phyloP scores from a whole-genome alignment of 2,888 invertebrate species.

The Eledona agricola region DNA sequence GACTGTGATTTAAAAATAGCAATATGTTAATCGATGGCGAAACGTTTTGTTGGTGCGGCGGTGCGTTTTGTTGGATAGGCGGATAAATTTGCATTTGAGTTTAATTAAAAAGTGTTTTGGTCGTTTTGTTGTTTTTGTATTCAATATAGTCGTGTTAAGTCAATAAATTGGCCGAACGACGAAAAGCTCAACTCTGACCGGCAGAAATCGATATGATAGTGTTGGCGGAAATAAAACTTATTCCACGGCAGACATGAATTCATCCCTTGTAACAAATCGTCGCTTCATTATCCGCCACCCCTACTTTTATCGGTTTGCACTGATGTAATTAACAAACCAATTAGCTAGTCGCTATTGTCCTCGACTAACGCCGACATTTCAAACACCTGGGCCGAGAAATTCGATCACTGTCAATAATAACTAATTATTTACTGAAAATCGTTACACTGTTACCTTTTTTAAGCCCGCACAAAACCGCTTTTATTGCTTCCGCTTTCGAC shows the following conservation, averaged over 20 bases:
- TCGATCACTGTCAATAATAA: slow-evolving; percentile 31
- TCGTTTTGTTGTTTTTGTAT: slow-evolving; percentile 26
- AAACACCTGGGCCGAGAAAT: slow-evolving; percentile 42
- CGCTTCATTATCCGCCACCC: slow-evolving; percentile 39
- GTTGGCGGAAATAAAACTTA: slow-evolving; percentile 22
- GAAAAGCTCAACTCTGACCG: slow-evolving; percentile 24
- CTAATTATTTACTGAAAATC: slow-evolving; percentile 22
- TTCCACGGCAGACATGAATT: slow-evolving; percentile 29
- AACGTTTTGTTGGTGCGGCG: background rate
- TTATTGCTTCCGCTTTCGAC: slow-evolving; percentile 29
- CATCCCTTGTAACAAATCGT: slow-evolving; percentile 42
- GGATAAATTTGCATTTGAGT: slow-evolving; percentile 32
- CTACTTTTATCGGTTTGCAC: slow-evolving; percentile 41
- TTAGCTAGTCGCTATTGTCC: slow-evolving; percentile 44
- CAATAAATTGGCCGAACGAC: slow-evolving; percentile 33
- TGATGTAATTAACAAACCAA: slow-evolving; percentile 46
- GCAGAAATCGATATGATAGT: slow-evolving; percentile 32
- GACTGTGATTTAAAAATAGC: slow-evolving; percentile 35
- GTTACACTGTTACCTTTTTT: slow-evolving; percentile 10
- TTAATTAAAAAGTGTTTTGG: slow-evolving; percentile 33
- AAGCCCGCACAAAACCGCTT: slow-evolving; percentile 8
- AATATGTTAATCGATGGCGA: slow-evolving; percentile 13
- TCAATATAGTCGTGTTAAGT: slow-evolving; percentile 30
- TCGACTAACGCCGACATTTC: slow-evolving; percentile 38
- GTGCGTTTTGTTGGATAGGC: slow-evolving; percentile 15